phyloP scores from a whole-genome alignment of 2,113 vertebrate genomes.

The Ictalurus punctatus region DNA sequence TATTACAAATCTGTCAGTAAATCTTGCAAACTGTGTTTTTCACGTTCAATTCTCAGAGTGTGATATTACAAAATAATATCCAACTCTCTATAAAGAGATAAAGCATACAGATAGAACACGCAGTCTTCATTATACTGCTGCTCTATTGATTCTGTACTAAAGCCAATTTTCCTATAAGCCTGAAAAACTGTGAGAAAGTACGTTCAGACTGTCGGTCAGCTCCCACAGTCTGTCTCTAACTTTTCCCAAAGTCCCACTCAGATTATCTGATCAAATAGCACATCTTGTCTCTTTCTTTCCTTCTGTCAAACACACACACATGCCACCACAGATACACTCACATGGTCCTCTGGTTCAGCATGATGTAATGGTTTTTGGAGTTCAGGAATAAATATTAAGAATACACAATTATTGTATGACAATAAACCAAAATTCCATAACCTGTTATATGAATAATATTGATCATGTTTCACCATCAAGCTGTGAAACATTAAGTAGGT shows the following conservation, averaged over 20 bases:
- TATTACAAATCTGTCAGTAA: not conserved
- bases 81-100: not conserved
- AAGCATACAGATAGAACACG: not conserved
- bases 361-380: not conserved
- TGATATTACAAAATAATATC: not conserved
- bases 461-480: not conserved
- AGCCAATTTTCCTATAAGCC: not conserved
- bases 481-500: not conserved
- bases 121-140: not conserved
- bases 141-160: not conserved
- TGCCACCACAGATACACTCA: not conserved
- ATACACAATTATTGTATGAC: not conserved
- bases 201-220: not conserved
- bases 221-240: not conserved
- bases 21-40: not conserved
- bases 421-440: not conserved
- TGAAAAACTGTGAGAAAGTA: not conserved
- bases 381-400: not conserved
- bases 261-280: constrained; percentile 22
- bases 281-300: constrained; percentile 6
- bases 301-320: not conserved
- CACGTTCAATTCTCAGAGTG: not conserved
- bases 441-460: not conserved
- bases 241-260: not conserved
- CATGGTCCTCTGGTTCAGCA: not conserved